These are phyloP conservation scores for Limnephilus rhombicus DNA, from an alignment of 2,888 invertebrate species.

Conservation along the genomic window DNA sequence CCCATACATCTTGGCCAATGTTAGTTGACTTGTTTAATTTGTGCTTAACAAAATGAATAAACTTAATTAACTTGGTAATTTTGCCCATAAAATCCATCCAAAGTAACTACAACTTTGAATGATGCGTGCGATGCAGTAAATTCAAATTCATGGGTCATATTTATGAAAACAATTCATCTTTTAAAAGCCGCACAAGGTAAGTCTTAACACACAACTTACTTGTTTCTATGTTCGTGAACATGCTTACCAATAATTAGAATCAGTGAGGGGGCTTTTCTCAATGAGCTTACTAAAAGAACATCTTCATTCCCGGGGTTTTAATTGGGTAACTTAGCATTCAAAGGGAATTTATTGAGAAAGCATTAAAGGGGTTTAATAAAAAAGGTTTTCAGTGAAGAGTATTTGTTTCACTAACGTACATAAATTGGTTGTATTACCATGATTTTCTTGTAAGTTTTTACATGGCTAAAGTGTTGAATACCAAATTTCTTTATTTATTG, in stretches of 20 bases:
- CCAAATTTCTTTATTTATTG: background rate
- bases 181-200: constrained; percentile 10
- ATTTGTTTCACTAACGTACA: constrained; percentile 17
- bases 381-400: constrained; percentile 62
- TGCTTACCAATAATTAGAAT: background rate
- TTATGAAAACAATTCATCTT: background rate
- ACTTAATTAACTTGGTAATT: background rate
- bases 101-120: constrained; percentile 19
- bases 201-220: background rate
- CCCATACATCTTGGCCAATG: background rate
- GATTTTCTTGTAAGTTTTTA: background rate
- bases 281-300: background rate
- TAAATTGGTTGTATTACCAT: constrained; percentile 26
- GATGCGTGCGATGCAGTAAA: constrained; percentile 17
- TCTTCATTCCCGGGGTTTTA: constrained; percentile 27
- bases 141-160: background rate
- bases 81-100: constrained; percentile 38
- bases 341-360: constrained; percentile 42
- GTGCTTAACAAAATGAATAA: background rate
- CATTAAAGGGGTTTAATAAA: constrained; percentile 39
- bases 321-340: constrained; percentile 28
- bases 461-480: background rate
- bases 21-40: background rate
- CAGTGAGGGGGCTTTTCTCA: constrained; percentile 40
- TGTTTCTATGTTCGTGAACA: constrained; percentile 20